phyloP scores from a whole-genome alignment of 2,888 invertebrate species.

The Bellardia bayeri region DNA sequence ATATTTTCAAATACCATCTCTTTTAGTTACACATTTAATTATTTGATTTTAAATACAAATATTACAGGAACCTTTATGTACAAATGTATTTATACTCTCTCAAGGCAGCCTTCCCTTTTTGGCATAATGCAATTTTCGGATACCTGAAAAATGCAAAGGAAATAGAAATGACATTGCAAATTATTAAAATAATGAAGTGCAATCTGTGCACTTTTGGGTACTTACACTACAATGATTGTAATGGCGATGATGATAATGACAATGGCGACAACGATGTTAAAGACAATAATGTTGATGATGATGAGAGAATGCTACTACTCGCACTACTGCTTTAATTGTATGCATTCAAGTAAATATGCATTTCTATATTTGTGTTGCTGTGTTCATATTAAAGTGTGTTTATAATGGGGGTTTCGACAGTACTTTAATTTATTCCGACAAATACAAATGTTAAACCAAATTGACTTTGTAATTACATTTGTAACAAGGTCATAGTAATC shows the following conservation, averaged over 20 bases:
- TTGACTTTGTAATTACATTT: slow-evolving; percentile 65
- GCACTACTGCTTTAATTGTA: slow-evolving; percentile 24
- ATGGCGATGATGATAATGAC: slow-evolving; percentile 28
- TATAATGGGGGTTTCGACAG: slow-evolving; percentile 8
- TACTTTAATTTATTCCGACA: slow-evolving; percentile 43
- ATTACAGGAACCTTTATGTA: neutral
- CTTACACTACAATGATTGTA: slow-evolving; percentile 33
- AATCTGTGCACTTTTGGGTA: slow-evolving; percentile 67
- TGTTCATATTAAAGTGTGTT: neutral
- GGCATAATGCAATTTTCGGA: slow-evolving; percentile 56
- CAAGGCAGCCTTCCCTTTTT: slow-evolving; percentile 32
- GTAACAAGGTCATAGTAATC: slow-evolving; percentile 66
- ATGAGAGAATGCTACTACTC: slow-evolving; percentile 17
- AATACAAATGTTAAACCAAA: slow-evolving; percentile 57
- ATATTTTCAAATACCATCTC: neutral
- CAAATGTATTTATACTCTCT: slow-evolving; percentile 16
- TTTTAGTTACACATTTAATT: neutral
- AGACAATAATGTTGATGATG: slow-evolving; percentile 24
- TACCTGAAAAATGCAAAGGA: slow-evolving; percentile 64
- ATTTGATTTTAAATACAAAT: slow-evolving; percentile 45
- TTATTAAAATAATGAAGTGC: slow-evolving; percentile 72
- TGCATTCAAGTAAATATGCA: neutral
- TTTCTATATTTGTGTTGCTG: neutral
- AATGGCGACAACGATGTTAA: slow-evolving; percentile 5
- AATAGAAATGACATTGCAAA: slow-evolving; percentile 71